phyloP scores from a whole-genome alignment of 2,113 vertebrate species.

The Rhadina sibilatrix region DNA sequence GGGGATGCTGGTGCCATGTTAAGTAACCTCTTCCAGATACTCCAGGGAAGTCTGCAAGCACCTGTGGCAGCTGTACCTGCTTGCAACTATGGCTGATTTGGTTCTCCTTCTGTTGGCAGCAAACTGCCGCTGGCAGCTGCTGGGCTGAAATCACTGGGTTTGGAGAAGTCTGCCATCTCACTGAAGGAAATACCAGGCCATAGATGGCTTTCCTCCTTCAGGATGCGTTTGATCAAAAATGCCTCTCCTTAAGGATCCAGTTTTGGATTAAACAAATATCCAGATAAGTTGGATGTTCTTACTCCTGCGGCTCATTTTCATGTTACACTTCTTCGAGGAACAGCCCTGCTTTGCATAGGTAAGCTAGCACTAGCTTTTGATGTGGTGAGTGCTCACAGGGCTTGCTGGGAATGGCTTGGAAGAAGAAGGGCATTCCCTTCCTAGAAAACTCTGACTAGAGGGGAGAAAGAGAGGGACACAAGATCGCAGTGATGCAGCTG shows the following conservation, averaged over 20 bases:
- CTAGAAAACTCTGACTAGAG: background rate
- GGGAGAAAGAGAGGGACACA: background rate
- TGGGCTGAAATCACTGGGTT: background rate
- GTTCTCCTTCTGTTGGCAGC: background rate
- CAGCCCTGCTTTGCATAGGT: background rate
- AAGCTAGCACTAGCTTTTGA: background rate
- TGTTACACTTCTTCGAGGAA: background rate
- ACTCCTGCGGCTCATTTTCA: background rate
- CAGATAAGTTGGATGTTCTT: background rate
- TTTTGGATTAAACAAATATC: background rate
- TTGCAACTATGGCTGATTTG: accelerated
- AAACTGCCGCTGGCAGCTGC: background rate
- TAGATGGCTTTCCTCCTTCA: background rate
- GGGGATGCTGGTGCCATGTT: accelerated
- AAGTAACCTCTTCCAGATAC: background rate
- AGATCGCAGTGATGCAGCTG: background rate
- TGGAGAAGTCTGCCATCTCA: background rate
- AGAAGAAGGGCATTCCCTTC: background rate
- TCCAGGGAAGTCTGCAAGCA: background rate
- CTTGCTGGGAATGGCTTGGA: background rate
- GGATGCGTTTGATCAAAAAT: background rate
- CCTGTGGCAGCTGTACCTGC: background rate
- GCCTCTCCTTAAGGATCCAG: background rate
- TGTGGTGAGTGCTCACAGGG: background rate
- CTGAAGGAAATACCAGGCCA: background rate